These are phyloP conservation scores for Platycheirus albimanus DNA, from an alignment of 2,888 invertebrate species.

Conservation along the genomic window DNA sequence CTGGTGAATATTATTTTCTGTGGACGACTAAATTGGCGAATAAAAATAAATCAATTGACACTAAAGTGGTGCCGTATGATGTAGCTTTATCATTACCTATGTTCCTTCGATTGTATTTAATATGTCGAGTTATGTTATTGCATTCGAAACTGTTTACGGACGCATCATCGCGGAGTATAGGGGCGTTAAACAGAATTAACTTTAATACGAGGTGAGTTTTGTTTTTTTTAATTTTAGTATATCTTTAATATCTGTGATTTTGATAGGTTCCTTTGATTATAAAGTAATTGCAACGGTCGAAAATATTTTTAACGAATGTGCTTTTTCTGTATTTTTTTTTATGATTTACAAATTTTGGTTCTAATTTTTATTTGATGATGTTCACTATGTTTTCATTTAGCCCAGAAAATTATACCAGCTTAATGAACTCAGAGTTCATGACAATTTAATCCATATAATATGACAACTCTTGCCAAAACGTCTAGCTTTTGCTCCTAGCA, in stretches of 20 bases:
- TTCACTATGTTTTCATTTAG: too few relatives aligned
- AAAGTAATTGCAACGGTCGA: too few relatives aligned
- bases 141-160: slow-evolving; percentile 99
- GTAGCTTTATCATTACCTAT: slow-evolving; percentile 99
- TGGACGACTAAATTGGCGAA: slow-evolving; percentile 98
- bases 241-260: background rate
- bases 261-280: too few relatives aligned
- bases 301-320: too few relatives aligned
- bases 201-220: slow-evolving; percentile 93
- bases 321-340: too few relatives aligned
- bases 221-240: background rate
- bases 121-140: slow-evolving; percentile 99
- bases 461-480: too few relatives aligned
- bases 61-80: slow-evolving; percentile 94
- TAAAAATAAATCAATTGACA: slow-evolving; percentile 88
- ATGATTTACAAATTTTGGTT: too few relatives aligned
- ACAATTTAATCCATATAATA: too few relatives aligned
- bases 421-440: too few relatives aligned
- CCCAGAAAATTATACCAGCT: too few relatives aligned
- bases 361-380: too few relatives aligned
- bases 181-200: slow-evolving; percentile 98
- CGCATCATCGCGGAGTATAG: slow-evolving; percentile 98
- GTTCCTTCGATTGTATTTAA: slow-evolving; percentile 99
- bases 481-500: too few relatives aligned
- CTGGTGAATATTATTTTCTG: slow-evolving; percentile 96